phyloP scores from a whole-genome alignment of 2,113 vertebrate species.

The Nesoenas mayeri region DNA sequence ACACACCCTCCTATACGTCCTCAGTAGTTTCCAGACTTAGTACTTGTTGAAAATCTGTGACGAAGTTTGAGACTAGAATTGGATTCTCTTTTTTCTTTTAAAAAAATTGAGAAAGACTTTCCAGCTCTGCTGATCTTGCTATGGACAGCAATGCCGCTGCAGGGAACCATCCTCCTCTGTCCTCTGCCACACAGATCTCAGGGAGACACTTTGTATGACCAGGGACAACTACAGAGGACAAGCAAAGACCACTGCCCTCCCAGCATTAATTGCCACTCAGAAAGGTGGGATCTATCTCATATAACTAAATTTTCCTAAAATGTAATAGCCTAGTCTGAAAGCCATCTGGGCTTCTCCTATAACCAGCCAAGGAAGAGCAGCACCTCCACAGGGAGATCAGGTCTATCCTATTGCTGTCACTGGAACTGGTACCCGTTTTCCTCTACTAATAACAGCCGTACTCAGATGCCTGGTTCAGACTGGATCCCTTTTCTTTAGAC shows the following conservation, averaged over 20 bases:
- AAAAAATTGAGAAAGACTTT: not conserved
- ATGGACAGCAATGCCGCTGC: accelerated
- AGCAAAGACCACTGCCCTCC: not conserved
- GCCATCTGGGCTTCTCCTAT: not conserved
- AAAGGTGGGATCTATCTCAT: not conserved
- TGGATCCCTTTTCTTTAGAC: not conserved
- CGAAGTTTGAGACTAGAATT: not conserved
- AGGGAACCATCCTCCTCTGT: not conserved
- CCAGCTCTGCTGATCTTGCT: not conserved
- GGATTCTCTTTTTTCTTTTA: not conserved
- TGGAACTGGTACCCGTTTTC: not conserved
- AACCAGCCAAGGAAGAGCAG: not conserved
- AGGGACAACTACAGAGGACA: not conserved
- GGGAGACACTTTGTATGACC: not conserved
- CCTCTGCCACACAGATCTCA: accelerated
- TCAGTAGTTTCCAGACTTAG: not conserved
- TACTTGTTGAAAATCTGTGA: not conserved
- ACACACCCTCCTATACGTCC: accelerated
- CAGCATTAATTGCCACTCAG: not conserved
- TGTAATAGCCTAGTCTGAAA: not conserved
- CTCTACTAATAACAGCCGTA: not conserved
- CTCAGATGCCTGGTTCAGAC: not conserved
- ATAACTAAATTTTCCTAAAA: not conserved
- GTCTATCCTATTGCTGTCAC: not conserved
- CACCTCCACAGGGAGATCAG: accelerated